Conservation (phyloP, 2,888 invertebrate genomes). For the Tipula confusa region DNA sequence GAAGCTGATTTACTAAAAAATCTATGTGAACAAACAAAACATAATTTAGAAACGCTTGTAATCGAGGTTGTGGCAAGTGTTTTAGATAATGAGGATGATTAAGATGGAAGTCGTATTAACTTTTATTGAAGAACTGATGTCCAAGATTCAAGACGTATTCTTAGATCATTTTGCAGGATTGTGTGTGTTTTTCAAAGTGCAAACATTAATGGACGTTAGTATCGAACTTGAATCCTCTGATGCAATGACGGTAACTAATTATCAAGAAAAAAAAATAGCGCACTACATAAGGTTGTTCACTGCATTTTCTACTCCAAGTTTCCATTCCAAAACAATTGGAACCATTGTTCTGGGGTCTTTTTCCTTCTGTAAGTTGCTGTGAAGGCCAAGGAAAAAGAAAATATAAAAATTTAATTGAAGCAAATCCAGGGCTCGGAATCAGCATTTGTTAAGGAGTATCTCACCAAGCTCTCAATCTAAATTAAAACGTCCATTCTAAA, state of each 20-base stretch:
- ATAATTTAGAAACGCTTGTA: slow-evolving; percentile 72
- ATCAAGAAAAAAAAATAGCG: slow-evolving; percentile 35
- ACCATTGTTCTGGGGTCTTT: no score
- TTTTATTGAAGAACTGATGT: slow-evolving; percentile 92
- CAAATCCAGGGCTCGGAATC: no score
- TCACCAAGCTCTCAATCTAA: no score
- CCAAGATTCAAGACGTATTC: slow-evolving; percentile 87
- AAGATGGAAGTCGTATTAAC: slow-evolving; percentile 93
- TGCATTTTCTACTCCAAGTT: no score
- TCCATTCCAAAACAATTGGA: no score
- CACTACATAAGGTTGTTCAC: no score
- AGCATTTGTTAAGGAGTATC: no score
- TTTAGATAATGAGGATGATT: slow-evolving; percentile 95
- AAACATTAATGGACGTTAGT: slow-evolving; percentile 60
- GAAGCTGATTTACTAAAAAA: slow-evolving; percentile 69
- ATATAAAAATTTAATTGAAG: no score
- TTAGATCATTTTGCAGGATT: slow-evolving; percentile 93
- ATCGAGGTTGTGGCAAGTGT: slow-evolving; percentile 94
- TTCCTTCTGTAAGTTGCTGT: no score
- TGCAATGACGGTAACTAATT: not conserved
- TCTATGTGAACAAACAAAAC: slow-evolving; percentile 60
- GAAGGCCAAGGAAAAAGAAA: no score
- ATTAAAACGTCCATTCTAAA: no score
- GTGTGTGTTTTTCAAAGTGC: slow-evolving; percentile 95
- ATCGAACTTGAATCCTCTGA: slow-evolving; percentile 44